Percentiles rank a stretch among this genome's conserved stretches.
Conservation (phyloP, 2,888 invertebrate species). For the Lasioglossum zephyrum region DNA sequence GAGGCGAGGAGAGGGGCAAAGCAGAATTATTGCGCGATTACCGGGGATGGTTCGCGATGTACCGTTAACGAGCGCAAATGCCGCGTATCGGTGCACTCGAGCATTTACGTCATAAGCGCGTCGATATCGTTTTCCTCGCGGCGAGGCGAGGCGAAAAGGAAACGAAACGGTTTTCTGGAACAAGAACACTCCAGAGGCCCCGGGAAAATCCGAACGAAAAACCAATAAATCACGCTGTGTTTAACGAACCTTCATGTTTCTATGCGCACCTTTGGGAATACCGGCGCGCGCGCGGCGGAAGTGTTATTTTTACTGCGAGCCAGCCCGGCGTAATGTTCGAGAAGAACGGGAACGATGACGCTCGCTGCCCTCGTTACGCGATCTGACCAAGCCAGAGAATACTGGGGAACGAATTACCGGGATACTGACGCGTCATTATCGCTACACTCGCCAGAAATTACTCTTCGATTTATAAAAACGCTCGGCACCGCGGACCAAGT, state of each 20-base stretch:
- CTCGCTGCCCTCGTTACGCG: conserved; percentile 37
- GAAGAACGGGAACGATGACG: conserved; percentile 45
- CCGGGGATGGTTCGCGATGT: conserved; percentile 6
- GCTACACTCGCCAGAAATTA: background rate
- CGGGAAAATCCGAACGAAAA: conserved; percentile 61
- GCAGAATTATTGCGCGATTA: conserved; percentile 2
- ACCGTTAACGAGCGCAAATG: conserved; percentile 31
- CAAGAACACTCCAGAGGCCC: conserved; percentile 65
- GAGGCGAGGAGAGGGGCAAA: background rate
- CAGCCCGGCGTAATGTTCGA: conserved; percentile 34
- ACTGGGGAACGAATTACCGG: conserved; percentile 28
- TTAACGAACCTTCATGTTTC: conserved; percentile 70
- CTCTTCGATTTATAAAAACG: conserved; percentile 10
- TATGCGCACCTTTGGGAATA: conserved; percentile 66
- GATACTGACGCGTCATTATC: conserved; percentile 32
- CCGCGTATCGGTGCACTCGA: conserved; percentile 37
- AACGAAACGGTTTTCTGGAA: conserved; percentile 55
- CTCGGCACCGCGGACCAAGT: background rate
- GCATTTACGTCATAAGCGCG: conserved; percentile 44
- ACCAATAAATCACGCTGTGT: conserved; percentile 70
- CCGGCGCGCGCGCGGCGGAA: conserved; percentile 37
- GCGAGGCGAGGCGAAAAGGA: conserved; percentile 20
- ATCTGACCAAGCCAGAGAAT: conserved; percentile 31
- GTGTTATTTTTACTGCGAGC: conserved; percentile 64
- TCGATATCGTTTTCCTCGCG: conserved; percentile 39